These are phyloP conservation scores for Lithosia quadra DNA, from an alignment of 2,888 invertebrate genomes.

Conservation along the genomic window DNA sequence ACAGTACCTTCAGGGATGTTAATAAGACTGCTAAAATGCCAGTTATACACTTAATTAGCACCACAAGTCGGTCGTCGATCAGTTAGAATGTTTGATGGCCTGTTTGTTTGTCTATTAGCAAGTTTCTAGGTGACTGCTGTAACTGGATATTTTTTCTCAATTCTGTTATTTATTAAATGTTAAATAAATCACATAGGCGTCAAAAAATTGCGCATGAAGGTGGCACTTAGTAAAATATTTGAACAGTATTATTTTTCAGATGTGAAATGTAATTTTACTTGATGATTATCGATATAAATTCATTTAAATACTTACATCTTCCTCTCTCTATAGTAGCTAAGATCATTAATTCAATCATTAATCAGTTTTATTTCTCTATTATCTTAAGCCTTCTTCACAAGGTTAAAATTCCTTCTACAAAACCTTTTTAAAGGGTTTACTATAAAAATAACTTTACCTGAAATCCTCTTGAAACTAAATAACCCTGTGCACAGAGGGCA, in stretches of 20 bases:
- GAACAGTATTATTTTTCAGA: neutral
- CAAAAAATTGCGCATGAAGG: neutral
- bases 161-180: constrained; percentile 19
- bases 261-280: neutral
- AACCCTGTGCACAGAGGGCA: constrained; percentile 42
- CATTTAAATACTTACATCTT: neutral
- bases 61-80: constrained; percentile 49
- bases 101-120: constrained; percentile 56
- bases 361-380: neutral
- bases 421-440: constrained; percentile 7
- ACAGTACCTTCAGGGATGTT: constrained; percentile 30
- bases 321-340: neutral
- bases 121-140: constrained; percentile 53
- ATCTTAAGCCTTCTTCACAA: neutral
- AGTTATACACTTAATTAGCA: constrained; percentile 54
- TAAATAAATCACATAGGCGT: neutral
- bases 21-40: constrained; percentile 47
- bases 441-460: constrained; percentile 23
- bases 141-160: constrained; percentile 38
- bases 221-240: neutral
- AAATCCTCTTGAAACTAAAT: constrained; percentile 20
- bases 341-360: too few species aligned
- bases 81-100: constrained; percentile 59
- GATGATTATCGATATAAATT: neutral
- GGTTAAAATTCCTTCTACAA: neutral